Conservation (phyloP, 2,888 invertebrate genomes). For the Pollenia angustigena region DNA sequence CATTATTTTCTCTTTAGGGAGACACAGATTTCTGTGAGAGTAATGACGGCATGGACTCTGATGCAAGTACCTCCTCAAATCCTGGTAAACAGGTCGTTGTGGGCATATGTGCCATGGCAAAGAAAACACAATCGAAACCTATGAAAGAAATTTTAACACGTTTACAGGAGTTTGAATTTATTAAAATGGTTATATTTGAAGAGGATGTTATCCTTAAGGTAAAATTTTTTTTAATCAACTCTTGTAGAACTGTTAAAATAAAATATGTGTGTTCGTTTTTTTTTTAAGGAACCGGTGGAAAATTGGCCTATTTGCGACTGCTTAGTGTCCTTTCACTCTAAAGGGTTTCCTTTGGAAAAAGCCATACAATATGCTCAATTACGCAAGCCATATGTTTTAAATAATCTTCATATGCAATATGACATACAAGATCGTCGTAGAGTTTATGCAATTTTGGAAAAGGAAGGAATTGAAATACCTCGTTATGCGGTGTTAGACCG, state of each 20-base stretch:
- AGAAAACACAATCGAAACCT: conserved; percentile 99
- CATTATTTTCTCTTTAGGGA: conserved; percentile 85
- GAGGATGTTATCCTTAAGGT: conserved; percentile 98
- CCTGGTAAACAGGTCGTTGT: conserved; percentile 96
- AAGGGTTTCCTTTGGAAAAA: conserved; percentile 99
- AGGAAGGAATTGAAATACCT: conserved; percentile 98
- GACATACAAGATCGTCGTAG: conserved; percentile 97
- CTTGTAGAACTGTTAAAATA: too few species aligned
- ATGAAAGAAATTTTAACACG: conserved; percentile 99
- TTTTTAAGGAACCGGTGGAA: conserved; percentile 92
- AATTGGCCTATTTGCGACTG: conserved; percentile 99
- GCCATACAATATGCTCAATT: conserved; percentile 98
- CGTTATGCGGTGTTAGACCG: conserved; percentile 98
- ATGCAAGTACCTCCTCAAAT: conserved; percentile 85
- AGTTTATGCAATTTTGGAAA: conserved; percentile 96
- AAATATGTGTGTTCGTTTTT: background rate
- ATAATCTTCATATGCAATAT: conserved; percentile 99
- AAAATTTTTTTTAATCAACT: background rate
- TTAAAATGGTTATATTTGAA: conserved; percentile 96
- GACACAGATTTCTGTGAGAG: conserved; percentile 91
- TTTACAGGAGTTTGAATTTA: conserved; percentile 97
- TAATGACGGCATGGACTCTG: conserved; percentile 86
- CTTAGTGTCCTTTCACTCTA: conserved; percentile 98
- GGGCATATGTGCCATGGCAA: conserved; percentile 99
- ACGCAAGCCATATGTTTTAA: conserved; percentile 97